Percentiles rank a stretch among this genome's conserved stretches.
phyloP scores from a whole-genome alignment of 1,140 invertebrate species.

The Orius insidiosus region DNA sequence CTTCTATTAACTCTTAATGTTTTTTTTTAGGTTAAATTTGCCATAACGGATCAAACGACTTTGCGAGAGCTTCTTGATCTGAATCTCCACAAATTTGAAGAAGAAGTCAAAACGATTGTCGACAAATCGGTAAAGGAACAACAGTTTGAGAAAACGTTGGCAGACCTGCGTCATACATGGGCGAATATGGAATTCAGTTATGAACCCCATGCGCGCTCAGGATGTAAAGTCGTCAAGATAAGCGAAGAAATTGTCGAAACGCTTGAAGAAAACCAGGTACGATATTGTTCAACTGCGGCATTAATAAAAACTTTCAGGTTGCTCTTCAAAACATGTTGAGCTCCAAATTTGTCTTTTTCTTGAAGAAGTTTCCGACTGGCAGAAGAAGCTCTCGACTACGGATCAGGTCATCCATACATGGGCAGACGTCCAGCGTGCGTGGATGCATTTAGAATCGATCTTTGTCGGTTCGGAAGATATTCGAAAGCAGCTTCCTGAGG shows the following conservation, averaged over 20 bases:
- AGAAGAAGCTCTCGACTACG: conserved; percentile 69
- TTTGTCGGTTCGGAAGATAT: conserved; percentile 94
- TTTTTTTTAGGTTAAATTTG: conserved; percentile 42
- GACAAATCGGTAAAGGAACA: conserved; percentile 91
- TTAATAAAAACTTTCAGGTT: conserved; percentile 23
- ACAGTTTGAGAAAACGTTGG: conserved; percentile 80
- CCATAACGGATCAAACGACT: conserved; percentile 55
- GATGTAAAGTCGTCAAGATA: conserved; percentile 54
- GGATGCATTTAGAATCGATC: conserved; percentile 88
- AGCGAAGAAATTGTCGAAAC: conserved; percentile 79
- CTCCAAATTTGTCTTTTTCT: conserved; percentile 83
- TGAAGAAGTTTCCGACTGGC: conserved; percentile 73
- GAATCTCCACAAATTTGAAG: conserved; percentile 80
- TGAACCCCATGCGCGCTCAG: conserved; percentile 61
- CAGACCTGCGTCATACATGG: conserved; percentile 73
- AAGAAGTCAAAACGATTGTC: conserved; percentile 87
- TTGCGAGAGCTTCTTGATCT: conserved; percentile 70
- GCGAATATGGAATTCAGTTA: conserved; percentile 64
- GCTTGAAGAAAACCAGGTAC: conserved; percentile 88
- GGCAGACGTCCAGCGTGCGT: conserved; percentile 86
- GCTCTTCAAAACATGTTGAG: conserved; percentile 83
- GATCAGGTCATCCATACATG: conserved; percentile 72
- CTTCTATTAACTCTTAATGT: conserved; percentile 2
- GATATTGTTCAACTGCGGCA: background rate
- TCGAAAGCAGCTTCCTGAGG: conserved; percentile 73